These are phyloP conservation scores for Penaeus japonicus DNA, from an alignment of 1,140 invertebrate species.

Conservation along the genomic window DNA sequence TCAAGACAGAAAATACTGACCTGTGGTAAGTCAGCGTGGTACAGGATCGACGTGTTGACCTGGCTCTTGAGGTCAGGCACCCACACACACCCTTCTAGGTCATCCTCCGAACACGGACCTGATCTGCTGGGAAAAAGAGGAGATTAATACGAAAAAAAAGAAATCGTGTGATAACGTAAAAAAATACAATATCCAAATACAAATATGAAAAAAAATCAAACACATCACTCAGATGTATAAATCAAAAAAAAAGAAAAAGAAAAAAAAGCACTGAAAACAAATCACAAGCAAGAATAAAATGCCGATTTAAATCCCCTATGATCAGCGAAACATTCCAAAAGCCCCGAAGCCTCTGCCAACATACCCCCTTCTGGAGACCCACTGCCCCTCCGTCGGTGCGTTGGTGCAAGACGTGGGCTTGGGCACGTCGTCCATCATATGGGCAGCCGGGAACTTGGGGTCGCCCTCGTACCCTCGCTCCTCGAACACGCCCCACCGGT, in stretches of 20 bases:
- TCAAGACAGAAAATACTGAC: not conserved
- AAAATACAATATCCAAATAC: too few relatives aligned
- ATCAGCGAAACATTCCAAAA: not conserved
- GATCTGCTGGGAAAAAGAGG: too few relatives aligned
- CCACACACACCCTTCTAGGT: conserved; percentile 10
- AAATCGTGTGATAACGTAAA: too few relatives aligned
- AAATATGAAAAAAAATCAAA: too few relatives aligned
- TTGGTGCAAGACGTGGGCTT: conserved; percentile 32
- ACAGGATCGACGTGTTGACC: conserved; percentile 39
- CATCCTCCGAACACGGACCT: not conserved
- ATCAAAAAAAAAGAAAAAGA: too few relatives aligned
- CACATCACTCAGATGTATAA: too few relatives aligned
- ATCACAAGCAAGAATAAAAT: too few relatives aligned
- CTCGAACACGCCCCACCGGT: conserved; percentile 77
- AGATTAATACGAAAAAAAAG: too few relatives aligned
- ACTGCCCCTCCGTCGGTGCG: not conserved
- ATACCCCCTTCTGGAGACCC: conserved; percentile 14
- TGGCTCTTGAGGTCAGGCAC: not conserved
- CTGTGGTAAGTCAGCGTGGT: conserved; percentile 31
- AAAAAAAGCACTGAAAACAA: too few relatives aligned
- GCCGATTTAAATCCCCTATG: too few relatives aligned
- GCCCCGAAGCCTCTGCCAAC: not conserved
- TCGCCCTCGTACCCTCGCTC: conserved; percentile 72
- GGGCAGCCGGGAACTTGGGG: conserved; percentile 59
- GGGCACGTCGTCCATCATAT: not conserved